These are phyloP conservation scores for Synanthedon myopaeformis DNA, from an alignment of 2,888 invertebrate species.

Conservation along the genomic window DNA sequence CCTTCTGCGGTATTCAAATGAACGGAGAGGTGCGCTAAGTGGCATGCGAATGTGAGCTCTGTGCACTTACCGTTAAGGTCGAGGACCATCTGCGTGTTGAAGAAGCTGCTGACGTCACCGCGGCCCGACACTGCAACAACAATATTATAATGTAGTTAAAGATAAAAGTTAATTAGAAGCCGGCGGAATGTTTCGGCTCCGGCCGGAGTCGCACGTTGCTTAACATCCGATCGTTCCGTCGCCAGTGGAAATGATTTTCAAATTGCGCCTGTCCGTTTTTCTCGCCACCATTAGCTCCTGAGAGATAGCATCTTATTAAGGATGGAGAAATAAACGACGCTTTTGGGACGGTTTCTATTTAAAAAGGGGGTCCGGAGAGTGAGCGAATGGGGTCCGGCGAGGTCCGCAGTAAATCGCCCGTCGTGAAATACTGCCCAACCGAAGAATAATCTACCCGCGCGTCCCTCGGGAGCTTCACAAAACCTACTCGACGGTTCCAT, in stretches of 20 bases:
- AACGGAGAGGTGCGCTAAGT: constrained; percentile 2
- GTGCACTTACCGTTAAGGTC: constrained; percentile 58
- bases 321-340: constrained; percentile 42
- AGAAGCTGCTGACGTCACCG: constrained; percentile 61
- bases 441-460: constrained; percentile 7
- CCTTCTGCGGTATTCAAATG: constrained; percentile 26
- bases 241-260: too few species aligned
- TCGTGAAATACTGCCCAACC: constrained; percentile 21
- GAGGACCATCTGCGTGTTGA: constrained; percentile 65
- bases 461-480: constrained; percentile 12
- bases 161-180: constrained; percentile 13
- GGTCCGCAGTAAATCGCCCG: constrained; percentile 35
- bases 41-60: constrained; percentile 10
- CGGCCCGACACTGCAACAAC: constrained; percentile 62
- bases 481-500: constrained; percentile 35
- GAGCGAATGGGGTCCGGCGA: constrained; percentile 21
- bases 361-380: constrained; percentile 18
- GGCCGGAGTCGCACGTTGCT: constrained; percentile 17
- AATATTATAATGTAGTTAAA: constrained; percentile 24
- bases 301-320: constrained; percentile 58
- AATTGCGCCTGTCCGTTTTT: too few species aligned
- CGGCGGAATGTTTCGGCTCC: constrained; percentile 10
- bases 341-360: constrained; percentile 27
- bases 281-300: constrained; percentile 11
- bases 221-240: constrained; percentile 24